Percentiles rank a stretch among this genome's conserved stretches.
These are phyloP conservation scores for Lucinisca nassula DNA, from an alignment of 2,888 invertebrate genomes.

Conservation along the genomic window DNA sequence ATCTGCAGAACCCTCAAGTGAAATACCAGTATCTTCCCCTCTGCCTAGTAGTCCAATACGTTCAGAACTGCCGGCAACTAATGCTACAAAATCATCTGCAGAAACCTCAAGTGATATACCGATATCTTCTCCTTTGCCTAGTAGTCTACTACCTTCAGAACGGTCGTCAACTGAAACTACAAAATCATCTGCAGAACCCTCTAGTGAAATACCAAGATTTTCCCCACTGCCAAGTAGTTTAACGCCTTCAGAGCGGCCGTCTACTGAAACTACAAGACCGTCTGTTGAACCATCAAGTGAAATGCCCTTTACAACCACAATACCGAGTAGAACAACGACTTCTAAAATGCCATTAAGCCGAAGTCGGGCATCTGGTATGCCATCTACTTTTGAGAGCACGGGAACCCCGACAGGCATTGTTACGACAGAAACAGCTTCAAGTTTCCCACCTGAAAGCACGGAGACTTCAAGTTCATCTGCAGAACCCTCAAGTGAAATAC, in stretches of 20 bases:
- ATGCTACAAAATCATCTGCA: constrained; percentile 2
- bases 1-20: neutral
- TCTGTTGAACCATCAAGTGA: neutral
- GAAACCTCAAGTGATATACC: neutral
- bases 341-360: neutral
- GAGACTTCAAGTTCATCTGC: too few species aligned
- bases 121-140: neutral
- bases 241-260: neutral
- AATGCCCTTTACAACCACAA: neutral
- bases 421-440: too few species aligned
- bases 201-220: neutral
- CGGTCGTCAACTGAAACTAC: neutral
- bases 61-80: neutral
- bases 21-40: neutral
- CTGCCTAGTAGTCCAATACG: neutral
- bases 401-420: too few species aligned
- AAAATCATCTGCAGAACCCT: neutral
- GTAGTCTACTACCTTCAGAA: neutral
- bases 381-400: too few species aligned
- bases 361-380: neutral
- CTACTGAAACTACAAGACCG: neutral
- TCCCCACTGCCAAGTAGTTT: neutral
- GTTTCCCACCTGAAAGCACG: too few species aligned
- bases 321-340: neutral
- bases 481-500: neutral